phyloP scores from a whole-genome alignment of 1,140 invertebrate genomes.

The Globodera rostochiensis region DNA sequence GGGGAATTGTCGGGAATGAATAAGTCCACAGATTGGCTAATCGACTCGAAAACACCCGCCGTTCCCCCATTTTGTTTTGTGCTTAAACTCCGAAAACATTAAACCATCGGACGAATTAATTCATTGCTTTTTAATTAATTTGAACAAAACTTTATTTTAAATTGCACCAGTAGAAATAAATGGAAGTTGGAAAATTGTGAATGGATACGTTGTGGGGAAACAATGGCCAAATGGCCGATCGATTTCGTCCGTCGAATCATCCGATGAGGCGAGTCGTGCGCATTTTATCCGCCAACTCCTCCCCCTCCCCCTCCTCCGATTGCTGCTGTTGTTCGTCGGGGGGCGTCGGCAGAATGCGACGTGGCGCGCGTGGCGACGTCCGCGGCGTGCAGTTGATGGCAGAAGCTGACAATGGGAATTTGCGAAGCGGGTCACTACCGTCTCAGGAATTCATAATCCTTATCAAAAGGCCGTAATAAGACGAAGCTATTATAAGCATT shows the following conservation, averaged over 20 bases:
- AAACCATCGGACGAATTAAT: too few species aligned
- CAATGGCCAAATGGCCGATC: neutral
- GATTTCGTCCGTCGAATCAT: neutral
- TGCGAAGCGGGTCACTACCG: neutral
- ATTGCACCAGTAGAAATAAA: neutral
- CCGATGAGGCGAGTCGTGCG: slow-evolving; percentile 9
- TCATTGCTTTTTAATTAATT: too few species aligned
- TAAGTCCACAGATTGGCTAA: too few species aligned
- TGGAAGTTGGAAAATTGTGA: neutral
- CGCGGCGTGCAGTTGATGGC: neutral
- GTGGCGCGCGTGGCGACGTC: slow-evolving; percentile 40
- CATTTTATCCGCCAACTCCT: slow-evolving; percentile 17
- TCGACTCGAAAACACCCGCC: too few species aligned
- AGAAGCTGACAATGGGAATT: neutral
- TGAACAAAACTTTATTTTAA: slow-evolving; percentile 21
- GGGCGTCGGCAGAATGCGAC: slow-evolving; percentile 41
- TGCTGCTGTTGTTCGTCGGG: slow-evolving; percentile 31
- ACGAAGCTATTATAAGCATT: too few species aligned
- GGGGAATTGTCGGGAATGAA: too few species aligned
- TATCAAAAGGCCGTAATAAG: too few species aligned
- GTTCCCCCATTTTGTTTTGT: too few species aligned
- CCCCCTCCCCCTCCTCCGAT: neutral
- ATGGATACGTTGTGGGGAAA: neutral
- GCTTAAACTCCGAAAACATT: too few species aligned
- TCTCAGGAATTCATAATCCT: too few species aligned